Percentiles rank a stretch among this genome's conserved stretches.
Evolutionary conservation across 2,888 invertebrate genomes (phyloP).

Genomic region (Xestia xanthographa): DNA sequence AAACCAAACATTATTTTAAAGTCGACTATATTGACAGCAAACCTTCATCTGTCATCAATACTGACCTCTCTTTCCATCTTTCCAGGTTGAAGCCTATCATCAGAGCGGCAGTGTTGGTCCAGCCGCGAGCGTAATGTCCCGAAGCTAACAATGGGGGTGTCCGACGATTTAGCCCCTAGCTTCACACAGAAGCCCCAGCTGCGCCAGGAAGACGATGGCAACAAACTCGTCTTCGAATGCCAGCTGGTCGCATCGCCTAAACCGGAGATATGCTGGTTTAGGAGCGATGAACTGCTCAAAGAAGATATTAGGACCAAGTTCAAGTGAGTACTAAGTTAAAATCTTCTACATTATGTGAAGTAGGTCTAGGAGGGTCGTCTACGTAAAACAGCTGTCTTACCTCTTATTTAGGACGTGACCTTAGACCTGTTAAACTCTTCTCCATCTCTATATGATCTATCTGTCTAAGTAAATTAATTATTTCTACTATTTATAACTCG

Average conservation of each 20-base stretch:
- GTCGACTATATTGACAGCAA: too few relatives aligned
- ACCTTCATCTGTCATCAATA: background rate
- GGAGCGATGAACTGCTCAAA: conserved; percentile 95
- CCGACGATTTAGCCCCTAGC: conserved; percentile 99
- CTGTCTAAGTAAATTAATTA: too few relatives aligned
- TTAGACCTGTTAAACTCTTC: background rate
- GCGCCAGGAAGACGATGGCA: conserved; percentile 98
- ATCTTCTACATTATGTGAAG: background rate
- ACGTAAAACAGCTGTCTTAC: background rate
- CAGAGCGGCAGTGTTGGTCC: conserved; percentile 70
- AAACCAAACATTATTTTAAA: too few relatives aligned
- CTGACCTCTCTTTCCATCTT: conserved; percentile 23
- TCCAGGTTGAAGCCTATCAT: conserved; percentile 70
- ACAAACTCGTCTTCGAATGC: conserved; percentile 98
- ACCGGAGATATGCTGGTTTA: conserved; percentile 97
- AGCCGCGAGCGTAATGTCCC: conserved; percentile 84
- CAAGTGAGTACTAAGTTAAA: conserved; percentile 85
- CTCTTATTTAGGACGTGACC: background rate
- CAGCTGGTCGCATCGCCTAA: conserved; percentile 96
- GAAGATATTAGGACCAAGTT: conserved; percentile 97
- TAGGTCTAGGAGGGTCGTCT: background rate
- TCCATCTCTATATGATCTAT: too few relatives aligned
- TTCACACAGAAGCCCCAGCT: conserved; percentile 99
- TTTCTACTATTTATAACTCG: too few relatives aligned
- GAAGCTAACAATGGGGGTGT: conserved; percentile 93